phyloP scores from a whole-genome alignment of 2,888 invertebrate species.

The Nomada fucata region DNA sequence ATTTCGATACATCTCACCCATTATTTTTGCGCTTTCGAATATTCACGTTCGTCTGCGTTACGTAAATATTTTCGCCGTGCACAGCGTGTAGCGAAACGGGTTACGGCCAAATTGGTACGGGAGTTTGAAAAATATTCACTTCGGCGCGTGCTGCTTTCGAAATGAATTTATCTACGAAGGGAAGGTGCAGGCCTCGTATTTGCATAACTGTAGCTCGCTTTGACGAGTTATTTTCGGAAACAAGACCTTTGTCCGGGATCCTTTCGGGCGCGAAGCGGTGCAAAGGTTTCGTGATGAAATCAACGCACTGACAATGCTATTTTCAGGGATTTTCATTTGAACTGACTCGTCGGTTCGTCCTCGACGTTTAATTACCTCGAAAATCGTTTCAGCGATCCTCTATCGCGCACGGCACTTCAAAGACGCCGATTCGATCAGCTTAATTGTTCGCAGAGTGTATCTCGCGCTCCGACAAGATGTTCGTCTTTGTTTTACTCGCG shows the following conservation, averaged over 20 bases:
- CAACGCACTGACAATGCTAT: constrained; percentile 27
- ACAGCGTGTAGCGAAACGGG: too few species aligned
- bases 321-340: constrained; percentile 31
- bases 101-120: too few species aligned
- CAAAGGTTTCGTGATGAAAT: constrained; percentile 25
- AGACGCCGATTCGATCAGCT: constrained; percentile 12
- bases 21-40: too few species aligned
- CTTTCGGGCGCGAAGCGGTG: constrained; percentile 22
- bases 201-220: constrained; percentile 37
- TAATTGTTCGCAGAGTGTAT: constrained; percentile 17
- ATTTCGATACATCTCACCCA: too few species aligned
- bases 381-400: too few species aligned
- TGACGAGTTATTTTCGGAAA: constrained; percentile 54
- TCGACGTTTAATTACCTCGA: constrained; percentile 27
- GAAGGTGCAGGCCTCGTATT: constrained; percentile 46
- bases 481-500: not conserved
- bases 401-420: not conserved
- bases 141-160: too few species aligned
- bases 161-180: not conserved
- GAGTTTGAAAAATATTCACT: too few species aligned
- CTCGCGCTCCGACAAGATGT: not conserved
- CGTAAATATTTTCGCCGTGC: too few species aligned
- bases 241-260: constrained; percentile 24
- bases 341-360: not conserved
- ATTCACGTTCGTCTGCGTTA: too few species aligned